These are phyloP conservation scores for Babylonia areolata DNA, from an alignment of 1,140 invertebrate species.

Conservation along the genomic window DNA sequence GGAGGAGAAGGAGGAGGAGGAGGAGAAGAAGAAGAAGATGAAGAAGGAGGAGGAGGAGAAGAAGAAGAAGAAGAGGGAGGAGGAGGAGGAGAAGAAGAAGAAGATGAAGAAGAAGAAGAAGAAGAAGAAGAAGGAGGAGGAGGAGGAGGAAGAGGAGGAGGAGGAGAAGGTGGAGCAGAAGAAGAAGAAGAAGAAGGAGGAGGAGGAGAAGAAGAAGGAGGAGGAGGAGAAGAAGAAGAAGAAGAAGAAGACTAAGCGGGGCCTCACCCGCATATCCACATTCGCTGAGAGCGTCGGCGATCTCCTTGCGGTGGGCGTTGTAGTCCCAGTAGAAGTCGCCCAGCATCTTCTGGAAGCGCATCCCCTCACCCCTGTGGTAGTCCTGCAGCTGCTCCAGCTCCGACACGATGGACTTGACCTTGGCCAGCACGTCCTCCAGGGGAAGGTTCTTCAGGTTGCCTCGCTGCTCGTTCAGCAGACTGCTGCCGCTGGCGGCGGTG, in stretches of 20 bases:
- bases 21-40: too few relatives aligned
- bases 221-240: background rate
- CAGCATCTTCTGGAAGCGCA: slow-evolving; percentile 66
- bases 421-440: slow-evolving; percentile 57
- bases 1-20: too few relatives aligned
- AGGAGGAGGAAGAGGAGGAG: too few relatives aligned
- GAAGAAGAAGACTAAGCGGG: background rate
- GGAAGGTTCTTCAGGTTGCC: slow-evolving; percentile 55
- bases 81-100: too few relatives aligned
- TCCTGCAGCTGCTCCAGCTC: slow-evolving; percentile 62
- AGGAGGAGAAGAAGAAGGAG: background rate
- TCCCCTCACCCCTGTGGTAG: slow-evolving; percentile 66
- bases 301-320: slow-evolving; percentile 50
- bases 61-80: too few relatives aligned
- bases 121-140: too few relatives aligned
- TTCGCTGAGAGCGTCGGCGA: slow-evolving; percentile 60
- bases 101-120: too few relatives aligned
- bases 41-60: too few relatives aligned
- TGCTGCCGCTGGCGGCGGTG: background rate
- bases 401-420: slow-evolving; percentile 55
- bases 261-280: slow-evolving; percentile 65
- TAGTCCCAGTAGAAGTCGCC: slow-evolving; percentile 71
- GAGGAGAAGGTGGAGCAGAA: too few relatives aligned
- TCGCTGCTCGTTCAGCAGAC: slow-evolving; percentile 27
- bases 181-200: background rate